These are phyloP conservation scores for Atethmia centrago DNA, from an alignment of 2,888 invertebrate species.

Conservation along the genomic window DNA sequence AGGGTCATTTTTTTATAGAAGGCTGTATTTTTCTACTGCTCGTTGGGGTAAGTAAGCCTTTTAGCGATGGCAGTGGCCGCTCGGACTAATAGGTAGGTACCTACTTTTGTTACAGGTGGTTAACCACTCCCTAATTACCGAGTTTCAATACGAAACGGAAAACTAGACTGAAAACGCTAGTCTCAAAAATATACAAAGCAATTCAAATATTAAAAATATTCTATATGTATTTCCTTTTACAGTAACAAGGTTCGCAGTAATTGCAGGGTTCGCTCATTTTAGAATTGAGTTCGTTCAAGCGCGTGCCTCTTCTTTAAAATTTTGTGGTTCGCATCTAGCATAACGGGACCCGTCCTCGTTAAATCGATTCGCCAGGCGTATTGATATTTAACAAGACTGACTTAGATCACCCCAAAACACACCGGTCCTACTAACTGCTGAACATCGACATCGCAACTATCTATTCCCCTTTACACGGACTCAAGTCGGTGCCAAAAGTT, in stretches of 20 bases:
- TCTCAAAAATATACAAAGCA: no score
- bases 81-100: neutral
- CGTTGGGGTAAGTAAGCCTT: neutral
- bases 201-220: neutral
- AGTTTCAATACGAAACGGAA: neutral
- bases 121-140: neutral
- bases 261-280: neutral
- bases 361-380: conserved; percentile 3
- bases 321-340: neutral
- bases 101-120: neutral
- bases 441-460: neutral
- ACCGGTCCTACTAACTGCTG: neutral
- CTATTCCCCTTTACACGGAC: neutral
- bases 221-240: neutral
- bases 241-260: neutral
- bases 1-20: neutral
- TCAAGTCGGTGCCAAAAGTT: neutral
- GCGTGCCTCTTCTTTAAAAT: neutral
- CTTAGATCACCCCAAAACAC: neutral
- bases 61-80: neutral
- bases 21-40: no score
- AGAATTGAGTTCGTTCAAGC: neutral
- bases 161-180: neutral
- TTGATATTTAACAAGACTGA: conserved; percentile 2
- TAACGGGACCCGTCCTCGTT: neutral